Conservation (phyloP, 1,140 invertebrate genomes). For the Ditylenchus dipsaci region DNA sequence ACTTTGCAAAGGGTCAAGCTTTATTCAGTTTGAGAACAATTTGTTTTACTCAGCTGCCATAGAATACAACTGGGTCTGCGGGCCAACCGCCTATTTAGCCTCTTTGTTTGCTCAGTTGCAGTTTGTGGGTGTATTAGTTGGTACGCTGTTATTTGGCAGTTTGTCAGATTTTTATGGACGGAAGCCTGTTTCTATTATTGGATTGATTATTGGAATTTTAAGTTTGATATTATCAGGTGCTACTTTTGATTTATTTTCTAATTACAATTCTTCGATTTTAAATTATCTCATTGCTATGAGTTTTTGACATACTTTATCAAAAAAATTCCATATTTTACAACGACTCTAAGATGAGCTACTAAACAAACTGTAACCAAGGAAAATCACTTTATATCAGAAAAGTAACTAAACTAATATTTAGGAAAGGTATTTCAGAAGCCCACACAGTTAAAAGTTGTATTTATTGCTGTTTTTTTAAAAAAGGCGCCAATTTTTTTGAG, state of each 20-base stretch:
- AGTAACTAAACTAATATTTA: no score
- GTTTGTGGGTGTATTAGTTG: constrained; percentile 45
- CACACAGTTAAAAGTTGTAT: no score
- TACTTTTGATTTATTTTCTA: neutral
- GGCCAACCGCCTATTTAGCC: constrained; percentile 38
- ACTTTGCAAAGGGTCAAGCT: constrained; percentile 11
- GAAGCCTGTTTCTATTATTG: constrained; percentile 45
- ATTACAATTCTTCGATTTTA: no score
- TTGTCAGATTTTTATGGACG: constrained; percentile 45
- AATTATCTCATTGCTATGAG: no score
- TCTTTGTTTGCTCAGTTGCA: constrained; percentile 38
- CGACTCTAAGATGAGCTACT: neutral
- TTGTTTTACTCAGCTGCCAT: constrained; percentile 49
- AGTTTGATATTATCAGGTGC: neutral
- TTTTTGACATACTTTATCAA: no score
- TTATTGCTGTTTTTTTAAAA: no score
- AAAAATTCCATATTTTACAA: constrained; percentile 5
- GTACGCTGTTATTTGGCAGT: constrained; percentile 47
- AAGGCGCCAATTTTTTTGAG: no score
- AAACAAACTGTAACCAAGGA: neutral
- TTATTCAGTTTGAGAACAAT: constrained; percentile 41
- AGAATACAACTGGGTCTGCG: constrained; percentile 51
- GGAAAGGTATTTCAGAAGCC: no score
- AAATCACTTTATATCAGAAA: no score
- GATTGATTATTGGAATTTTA: constrained; percentile 32